These are phyloP conservation scores for Alces alces DNA, from an alignment of 2,113 vertebrate species.

Conservation along the genomic window DNA sequence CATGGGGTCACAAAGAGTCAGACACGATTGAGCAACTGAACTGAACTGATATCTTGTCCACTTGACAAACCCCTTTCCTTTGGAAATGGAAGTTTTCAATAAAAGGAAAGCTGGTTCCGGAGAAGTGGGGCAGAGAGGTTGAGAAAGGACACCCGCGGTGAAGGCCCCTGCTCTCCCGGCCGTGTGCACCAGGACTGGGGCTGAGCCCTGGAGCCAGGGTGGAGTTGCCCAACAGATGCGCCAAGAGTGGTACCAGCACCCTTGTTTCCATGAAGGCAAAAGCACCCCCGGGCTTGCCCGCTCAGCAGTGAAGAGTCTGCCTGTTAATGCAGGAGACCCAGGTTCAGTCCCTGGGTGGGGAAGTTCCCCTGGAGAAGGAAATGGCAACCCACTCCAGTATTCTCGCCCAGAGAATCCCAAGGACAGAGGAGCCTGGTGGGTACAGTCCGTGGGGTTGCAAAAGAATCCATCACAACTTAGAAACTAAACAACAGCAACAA, in stretches of 20 bases:
- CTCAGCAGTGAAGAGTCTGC: background rate
- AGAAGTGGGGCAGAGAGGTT: rapidly evolving
- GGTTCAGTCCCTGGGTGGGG: background rate
- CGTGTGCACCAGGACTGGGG: too few species aligned
- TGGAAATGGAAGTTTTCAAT: background rate
- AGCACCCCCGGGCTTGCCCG: rapidly evolving
- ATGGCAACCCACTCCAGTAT: background rate
- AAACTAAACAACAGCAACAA: background rate
- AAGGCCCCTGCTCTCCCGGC: rapidly evolving
- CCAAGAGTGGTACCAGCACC: rapidly evolving
- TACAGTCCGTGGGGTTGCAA: background rate
- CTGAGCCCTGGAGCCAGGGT: rapidly evolving
- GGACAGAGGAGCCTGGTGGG: background rate
- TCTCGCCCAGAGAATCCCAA: background rate
- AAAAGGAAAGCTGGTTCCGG: background rate
- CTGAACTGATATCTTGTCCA: background rate
- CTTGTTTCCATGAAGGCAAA: background rate
- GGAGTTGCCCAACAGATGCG: background rate
- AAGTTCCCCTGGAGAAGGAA: background rate
- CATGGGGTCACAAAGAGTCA: background rate
- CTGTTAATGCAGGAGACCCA: background rate
- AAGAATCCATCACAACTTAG: background rate
- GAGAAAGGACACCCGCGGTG: background rate
- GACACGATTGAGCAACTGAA: background rate
- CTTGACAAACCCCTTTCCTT: background rate